A percentile compares a stretch with the other conserved stretches of the same genome.
These are phyloP conservation scores for Panagrolaimus sp. DNA, from an alignment of 1,140 invertebrate species.

Conservation along the genomic window DNA sequence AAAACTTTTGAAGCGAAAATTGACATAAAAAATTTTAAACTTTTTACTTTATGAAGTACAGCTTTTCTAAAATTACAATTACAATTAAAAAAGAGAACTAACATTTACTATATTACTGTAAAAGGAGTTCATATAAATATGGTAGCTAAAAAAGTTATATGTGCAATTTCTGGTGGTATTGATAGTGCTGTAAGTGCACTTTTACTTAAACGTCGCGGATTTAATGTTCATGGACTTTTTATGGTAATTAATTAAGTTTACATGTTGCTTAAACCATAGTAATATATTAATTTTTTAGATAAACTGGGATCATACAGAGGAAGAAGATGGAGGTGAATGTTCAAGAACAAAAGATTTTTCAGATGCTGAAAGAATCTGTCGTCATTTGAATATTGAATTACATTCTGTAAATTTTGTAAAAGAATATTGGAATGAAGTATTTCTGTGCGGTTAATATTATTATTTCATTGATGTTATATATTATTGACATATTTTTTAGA, in stretches of 20 bases:
- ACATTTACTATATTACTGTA: too few species aligned
- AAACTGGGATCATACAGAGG: conserved; percentile 85
- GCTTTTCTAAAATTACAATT: too few species aligned
- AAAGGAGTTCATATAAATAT: too few species aligned
- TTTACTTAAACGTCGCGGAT: conserved; percentile 76
- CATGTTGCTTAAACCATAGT: conserved; percentile 17
- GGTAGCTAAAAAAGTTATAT: conserved; percentile 63
- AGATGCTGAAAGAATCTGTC: conserved; percentile 76
- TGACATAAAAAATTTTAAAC: too few species aligned
- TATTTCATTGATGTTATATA: background rate
- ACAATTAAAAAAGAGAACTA: too few species aligned
- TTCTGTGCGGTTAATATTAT: conserved; percentile 64
- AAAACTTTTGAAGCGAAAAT: too few species aligned
- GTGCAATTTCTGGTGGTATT: conserved; percentile 86
- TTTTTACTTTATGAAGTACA: too few species aligned
- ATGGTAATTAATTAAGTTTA: conserved; percentile 35
- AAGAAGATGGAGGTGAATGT: conserved; percentile 76
- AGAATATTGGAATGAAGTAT: conserved; percentile 94
- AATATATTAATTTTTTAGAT: conserved; percentile 70
- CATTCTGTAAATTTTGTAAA: conserved; percentile 79
- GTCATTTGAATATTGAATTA: conserved; percentile 70
- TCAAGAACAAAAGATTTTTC: conserved; percentile 72
- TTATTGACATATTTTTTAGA: conserved; percentile 61
- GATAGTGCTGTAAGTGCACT: conserved; percentile 83
- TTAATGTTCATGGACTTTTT: conserved; percentile 44